Evolutionary conservation across 2,113 vertebrate genomes (phyloP), one percentile per base, ranked within the genome.

Genomic region (Prunella fulvescens): DNA sequence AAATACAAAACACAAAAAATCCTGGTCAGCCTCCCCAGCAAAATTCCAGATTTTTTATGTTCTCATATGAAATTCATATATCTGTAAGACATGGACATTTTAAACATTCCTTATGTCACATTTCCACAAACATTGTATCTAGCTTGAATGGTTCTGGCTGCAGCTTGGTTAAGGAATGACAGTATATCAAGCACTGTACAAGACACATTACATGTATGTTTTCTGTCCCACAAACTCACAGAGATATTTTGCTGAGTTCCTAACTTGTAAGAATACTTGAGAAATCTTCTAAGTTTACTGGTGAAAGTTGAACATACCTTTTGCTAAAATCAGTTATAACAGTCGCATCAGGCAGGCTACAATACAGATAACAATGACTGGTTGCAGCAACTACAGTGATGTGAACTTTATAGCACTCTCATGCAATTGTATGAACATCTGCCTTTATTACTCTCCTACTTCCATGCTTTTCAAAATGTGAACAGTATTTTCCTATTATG

Each of bases 351-450:
- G 44, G 51, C 50, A 86, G 50, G 64, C 51, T 95, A 56, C 14
- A 42, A 28, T 29, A 81, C 22, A 60, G 69, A 89, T 60, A 77
- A 29, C 54, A 73, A 37, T 16, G 13, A 20, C n/a, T 64, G 48
- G 60, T 39, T 77, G 33, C 51, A 92, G 39, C 48, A 86, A 72
- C 77, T 24, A n/a, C 44, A 84, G 72, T 70, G 54, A 44, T 61
- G 69, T 90, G 81, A 94, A 91, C 71, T 92, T 92, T 35, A 54
- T 16, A 57, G 23, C 11, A 57, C 48, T 58, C 61, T 67, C 83
- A n/a, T 81, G 50, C 50, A 96, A 96, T 92, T 97, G 70, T 90
- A 31, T 66, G 71, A 96, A 96, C 97, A 98, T 97, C 96, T 97
- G 97, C 44, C 80, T 97, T 96, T 97, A 96, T 93, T 96, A 76